phyloP scores from a whole-genome alignment of 2,113 vertebrate species.

The Macrotis lagotis region DNA sequence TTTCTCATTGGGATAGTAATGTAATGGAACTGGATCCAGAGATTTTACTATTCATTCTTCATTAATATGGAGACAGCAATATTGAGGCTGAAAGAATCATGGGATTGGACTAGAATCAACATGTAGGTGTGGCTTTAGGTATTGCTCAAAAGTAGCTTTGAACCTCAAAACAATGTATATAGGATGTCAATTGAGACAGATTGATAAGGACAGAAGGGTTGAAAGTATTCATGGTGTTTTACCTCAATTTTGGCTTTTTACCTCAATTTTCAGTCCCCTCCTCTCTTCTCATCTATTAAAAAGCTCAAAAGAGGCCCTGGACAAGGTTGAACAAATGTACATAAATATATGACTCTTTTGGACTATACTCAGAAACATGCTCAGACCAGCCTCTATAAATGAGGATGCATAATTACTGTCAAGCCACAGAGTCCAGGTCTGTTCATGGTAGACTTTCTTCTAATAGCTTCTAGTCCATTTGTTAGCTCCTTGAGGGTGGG shows the following conservation, averaged over 20 bases:
- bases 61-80: not conserved
- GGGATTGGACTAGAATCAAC: not conserved
- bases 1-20: not conserved
- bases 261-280: not conserved
- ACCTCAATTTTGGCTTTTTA: not conserved
- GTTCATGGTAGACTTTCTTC: not conserved
- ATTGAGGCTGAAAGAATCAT: not conserved
- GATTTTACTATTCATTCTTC: not conserved
- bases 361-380: not conserved
- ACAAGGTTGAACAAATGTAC: not conserved
- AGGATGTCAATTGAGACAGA: not conserved
- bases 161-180: slow-evolving; percentile 6
- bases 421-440: not conserved
- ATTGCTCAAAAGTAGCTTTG: not conserved
- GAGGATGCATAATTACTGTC: not conserved
- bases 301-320: not conserved
- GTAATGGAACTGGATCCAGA: not conserved
- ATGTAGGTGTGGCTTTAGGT: not conserved
- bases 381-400: not conserved
- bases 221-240: slow-evolving; percentile 16
- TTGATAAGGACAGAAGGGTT: not conserved
- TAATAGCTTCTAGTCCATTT: not conserved
- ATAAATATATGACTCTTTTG: not conserved
- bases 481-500: not conserved
- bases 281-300: not conserved